A percentile compares a stretch with the other conserved stretches of the same genome.
Evolutionary conservation across 2,797 vertebrate genomes (phyloP).

Genomic region (Poecilia wingei): DNA sequence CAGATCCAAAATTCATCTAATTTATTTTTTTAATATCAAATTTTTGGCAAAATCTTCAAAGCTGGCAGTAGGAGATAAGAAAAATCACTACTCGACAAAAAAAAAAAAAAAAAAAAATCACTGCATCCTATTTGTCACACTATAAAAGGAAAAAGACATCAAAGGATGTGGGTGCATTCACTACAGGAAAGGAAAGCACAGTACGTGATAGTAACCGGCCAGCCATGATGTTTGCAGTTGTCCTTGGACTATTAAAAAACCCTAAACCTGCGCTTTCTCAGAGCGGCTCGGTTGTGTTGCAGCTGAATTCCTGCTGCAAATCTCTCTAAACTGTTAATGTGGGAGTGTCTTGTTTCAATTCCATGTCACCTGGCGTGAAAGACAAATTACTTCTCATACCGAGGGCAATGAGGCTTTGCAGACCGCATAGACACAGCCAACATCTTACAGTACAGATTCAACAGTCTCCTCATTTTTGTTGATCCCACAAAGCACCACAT

Average conservation of each 20-base stretch:
- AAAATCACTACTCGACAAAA: slow-evolving; percentile 3
- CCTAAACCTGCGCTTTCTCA: not conserved
- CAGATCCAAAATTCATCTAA: not conserved
- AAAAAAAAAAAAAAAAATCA: not conserved
- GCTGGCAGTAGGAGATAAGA: not conserved
- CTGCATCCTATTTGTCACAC: slow-evolving; percentile 16
- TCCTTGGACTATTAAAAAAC: not conserved
- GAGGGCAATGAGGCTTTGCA: slow-evolving; percentile 54
- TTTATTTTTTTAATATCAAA: not conserved
- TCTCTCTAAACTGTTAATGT: not conserved
- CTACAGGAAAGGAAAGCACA: not conserved
- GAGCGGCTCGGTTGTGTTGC: not conserved
- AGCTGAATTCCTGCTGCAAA: not conserved
- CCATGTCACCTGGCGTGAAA: slow-evolving; percentile 40
- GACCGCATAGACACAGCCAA: slow-evolving; percentile 17
- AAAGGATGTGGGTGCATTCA: not conserved
- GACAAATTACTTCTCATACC: slow-evolving; percentile 41
- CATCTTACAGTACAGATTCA: slow-evolving; percentile 40
- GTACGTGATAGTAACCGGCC: not conserved
- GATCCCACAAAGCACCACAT: slow-evolving; percentile 47
- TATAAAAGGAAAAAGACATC: slow-evolving; percentile 9
- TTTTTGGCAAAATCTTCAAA: not conserved
- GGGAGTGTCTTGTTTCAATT: slow-evolving; percentile 12
- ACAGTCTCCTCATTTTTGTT: slow-evolving; percentile 42
- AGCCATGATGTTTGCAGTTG: not conserved